Evolutionary conservation across 2,113 vertebrate genomes (phyloP).

Genomic region (Pogona vitticeps): DNA sequence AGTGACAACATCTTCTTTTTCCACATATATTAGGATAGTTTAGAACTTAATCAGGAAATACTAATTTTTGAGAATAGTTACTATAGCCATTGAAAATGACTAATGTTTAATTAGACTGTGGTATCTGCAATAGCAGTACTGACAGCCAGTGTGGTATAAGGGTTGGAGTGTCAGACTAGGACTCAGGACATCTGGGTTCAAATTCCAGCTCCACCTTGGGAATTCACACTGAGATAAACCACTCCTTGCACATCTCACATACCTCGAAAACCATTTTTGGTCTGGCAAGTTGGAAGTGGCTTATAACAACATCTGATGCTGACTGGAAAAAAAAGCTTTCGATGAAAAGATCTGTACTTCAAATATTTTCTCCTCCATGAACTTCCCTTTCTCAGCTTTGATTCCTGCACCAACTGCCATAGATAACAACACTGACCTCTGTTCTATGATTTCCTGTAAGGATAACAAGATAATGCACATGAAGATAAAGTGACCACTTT

Average conservation of each 20-base stretch:
- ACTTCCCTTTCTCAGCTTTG: not conserved
- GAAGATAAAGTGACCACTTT: not conserved
- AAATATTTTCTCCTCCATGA: not conserved
- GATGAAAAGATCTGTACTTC: not conserved
- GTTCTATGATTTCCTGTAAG: not conserved
- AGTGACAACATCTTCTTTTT: not conserved
- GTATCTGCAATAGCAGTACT: too few species aligned
- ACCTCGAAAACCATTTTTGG: too few species aligned
- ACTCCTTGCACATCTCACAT: too few species aligned
- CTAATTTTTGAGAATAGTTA: not conserved
- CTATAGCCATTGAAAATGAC: not conserved
- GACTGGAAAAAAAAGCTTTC: not conserved
- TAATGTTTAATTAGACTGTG: too few species aligned
- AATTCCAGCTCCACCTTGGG: too few species aligned
- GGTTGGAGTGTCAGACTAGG: too few species aligned
- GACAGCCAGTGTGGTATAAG: too few species aligned
- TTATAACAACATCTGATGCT: too few species aligned
- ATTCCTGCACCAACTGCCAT: not conserved
- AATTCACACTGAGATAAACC: too few species aligned
- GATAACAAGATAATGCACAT: not conserved
- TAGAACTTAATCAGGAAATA: not conserved
- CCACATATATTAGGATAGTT: not conserved
- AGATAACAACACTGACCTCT: not conserved
- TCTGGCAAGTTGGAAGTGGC: too few species aligned
- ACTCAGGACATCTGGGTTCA: too few species aligned